phyloP scores from a whole-genome alignment of 2,888 invertebrate species.

The Metalampra italica region DNA sequence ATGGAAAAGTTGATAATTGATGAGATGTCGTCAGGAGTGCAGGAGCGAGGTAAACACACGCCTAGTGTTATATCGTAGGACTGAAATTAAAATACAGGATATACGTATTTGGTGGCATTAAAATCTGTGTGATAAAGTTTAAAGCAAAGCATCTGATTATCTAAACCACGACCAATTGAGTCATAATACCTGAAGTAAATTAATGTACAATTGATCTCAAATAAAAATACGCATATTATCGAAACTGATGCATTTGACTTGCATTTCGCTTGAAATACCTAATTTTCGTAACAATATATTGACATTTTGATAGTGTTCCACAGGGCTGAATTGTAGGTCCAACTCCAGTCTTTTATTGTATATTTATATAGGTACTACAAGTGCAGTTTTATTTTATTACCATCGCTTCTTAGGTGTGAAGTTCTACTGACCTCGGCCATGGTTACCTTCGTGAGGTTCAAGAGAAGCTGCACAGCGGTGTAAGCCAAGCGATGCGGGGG shows the following conservation, averaged over 20 bases:
- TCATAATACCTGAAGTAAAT: not conserved
- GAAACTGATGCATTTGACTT: too few species aligned
- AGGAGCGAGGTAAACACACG: slow-evolving; percentile 70
- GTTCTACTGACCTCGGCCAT: slow-evolving; percentile 44
- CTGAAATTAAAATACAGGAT: slow-evolving; percentile 45
- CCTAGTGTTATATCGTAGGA: slow-evolving; percentile 55
- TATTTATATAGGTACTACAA: too few species aligned
- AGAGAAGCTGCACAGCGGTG: slow-evolving; percentile 38
- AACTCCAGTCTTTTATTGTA: too few species aligned
- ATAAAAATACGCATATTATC: not conserved
- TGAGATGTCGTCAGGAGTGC: slow-evolving; percentile 56
- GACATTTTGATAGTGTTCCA: too few species aligned
- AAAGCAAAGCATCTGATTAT: not conserved
- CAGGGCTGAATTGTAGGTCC: too few species aligned
- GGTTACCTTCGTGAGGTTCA: slow-evolving; percentile 62
- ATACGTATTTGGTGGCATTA: not conserved
- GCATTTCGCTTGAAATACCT: too few species aligned
- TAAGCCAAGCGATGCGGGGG: slow-evolving; percentile 54
- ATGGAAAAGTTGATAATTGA: slow-evolving; percentile 69
- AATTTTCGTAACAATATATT: too few species aligned
- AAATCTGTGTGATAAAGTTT: not conserved
- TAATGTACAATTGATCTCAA: not conserved
- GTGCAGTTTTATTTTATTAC: too few species aligned
- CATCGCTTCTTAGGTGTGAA: too few species aligned
- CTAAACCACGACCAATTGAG: not conserved